Evolutionary conservation across 2,888 invertebrate genomes (phyloP).

Genomic region (Metacarcinus magister): DNA sequence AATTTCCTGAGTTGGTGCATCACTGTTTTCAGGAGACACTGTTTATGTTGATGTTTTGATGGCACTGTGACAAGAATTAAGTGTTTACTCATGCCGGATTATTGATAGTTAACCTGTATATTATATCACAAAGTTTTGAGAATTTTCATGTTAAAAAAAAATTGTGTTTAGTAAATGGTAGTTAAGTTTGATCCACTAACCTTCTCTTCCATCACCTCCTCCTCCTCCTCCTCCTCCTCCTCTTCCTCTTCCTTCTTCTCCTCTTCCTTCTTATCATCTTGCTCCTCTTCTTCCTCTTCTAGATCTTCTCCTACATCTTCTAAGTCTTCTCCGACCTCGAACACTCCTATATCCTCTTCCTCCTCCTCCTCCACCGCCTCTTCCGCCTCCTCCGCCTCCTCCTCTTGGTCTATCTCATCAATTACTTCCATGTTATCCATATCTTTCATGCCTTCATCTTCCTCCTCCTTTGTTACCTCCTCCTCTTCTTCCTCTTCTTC

Average conservation of each 20-base stretch:
- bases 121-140: too few relatives aligned
- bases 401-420: neutral
- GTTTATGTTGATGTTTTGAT: too few relatives aligned
- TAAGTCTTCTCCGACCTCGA: neutral
- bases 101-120: too few relatives aligned
- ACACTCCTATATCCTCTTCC: slow-evolving; percentile 37
- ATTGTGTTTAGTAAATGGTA: too few relatives aligned
- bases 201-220: neutral
- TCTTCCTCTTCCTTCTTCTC: neutral
- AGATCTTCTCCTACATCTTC: neutral
- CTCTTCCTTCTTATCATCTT: neutral
- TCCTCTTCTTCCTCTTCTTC: neutral
- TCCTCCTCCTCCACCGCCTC: neutral
- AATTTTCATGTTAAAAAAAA: too few relatives aligned
- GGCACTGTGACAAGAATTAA: too few relatives aligned
- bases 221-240: neutral
- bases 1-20: too few relatives aligned
- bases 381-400: neutral
- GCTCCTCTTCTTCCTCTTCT: neutral
- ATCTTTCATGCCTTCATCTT: neutral
- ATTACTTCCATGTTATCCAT: neutral
- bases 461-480: neutral
- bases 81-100: too few relatives aligned
- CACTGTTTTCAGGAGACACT: too few relatives aligned
- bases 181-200: neutral